Evolutionary conservation across 2,888 invertebrate genomes (phyloP).

Genomic region (Fissipunctia ypsillon): DNA sequence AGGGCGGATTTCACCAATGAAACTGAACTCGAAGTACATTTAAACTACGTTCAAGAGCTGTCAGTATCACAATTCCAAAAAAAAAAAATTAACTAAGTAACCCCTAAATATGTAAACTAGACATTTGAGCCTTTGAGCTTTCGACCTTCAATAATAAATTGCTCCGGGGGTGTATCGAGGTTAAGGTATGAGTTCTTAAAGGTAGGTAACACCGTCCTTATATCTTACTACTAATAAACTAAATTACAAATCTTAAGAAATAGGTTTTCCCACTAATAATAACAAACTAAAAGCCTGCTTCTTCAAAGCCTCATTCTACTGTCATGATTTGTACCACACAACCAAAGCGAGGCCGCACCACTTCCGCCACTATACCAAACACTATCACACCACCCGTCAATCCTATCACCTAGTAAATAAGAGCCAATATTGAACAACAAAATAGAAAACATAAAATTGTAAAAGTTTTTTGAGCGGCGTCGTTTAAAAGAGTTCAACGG

Average conservation of each 20-base stretch:
- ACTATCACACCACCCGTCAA: slow-evolving; percentile 47
- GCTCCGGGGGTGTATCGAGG: no score
- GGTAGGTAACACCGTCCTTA: not conserved
- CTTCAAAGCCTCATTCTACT: slow-evolving; percentile 41
- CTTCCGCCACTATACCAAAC: slow-evolving; percentile 77
- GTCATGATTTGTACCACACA: slow-evolving; percentile 70
- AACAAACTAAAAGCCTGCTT: slow-evolving; percentile 16
- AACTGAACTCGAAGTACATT: no score
- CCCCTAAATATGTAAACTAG: no score
- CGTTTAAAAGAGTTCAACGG: slow-evolving; percentile 84
- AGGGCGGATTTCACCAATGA: no score
- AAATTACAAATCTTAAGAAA: not conserved
- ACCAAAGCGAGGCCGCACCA: slow-evolving; percentile 78
- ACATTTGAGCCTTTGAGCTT: no score
- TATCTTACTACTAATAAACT: not conserved
- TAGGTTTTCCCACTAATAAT: not conserved
- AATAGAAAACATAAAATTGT: slow-evolving; percentile 29
- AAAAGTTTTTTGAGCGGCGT: slow-evolving; percentile 72
- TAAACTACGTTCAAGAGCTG: no score
- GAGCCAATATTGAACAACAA: slow-evolving; percentile 54
- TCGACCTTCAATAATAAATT: no score
- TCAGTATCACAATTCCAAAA: no score
- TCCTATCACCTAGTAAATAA: slow-evolving; percentile 60
- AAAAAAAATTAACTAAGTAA: no score
- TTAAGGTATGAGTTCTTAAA: no score